phyloP scores from a whole-genome alignment of 2,797 vertebrate genomes.

The Eidolon dupreanum region DNA sequence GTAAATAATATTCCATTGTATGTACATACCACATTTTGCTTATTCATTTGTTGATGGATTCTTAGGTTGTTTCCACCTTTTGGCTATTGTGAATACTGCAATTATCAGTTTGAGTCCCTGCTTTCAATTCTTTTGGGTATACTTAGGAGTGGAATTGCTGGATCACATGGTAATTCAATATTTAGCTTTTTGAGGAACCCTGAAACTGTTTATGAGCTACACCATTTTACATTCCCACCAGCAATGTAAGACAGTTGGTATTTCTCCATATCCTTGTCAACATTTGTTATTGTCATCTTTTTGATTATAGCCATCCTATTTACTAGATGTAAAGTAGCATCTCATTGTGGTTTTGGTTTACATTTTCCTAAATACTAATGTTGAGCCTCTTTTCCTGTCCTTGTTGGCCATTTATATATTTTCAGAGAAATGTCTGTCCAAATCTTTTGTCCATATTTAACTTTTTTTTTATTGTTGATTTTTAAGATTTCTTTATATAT shows the following conservation, averaged over 20 bases:
- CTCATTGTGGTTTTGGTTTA: slow-evolving; percentile 9
- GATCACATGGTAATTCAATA: neutral
- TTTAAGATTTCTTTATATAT: slow-evolving; percentile 25
- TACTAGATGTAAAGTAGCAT: neutral
- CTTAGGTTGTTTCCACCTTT: neutral
- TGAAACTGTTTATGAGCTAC: neutral
- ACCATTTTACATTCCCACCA: neutral
- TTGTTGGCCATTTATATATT: neutral
- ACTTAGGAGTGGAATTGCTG: neutral
- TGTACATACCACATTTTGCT: neutral
- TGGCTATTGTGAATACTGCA: neutral
- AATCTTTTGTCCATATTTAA: neutral
- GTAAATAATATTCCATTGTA: neutral
- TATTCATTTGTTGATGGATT: neutral
- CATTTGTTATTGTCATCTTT: neutral
- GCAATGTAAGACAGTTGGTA: neutral
- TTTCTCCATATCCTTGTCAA: neutral
- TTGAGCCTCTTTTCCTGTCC: neutral
- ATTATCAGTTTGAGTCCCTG: neutral
- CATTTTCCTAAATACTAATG: neutral
- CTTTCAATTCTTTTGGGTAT: neutral
- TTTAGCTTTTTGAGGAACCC: neutral
- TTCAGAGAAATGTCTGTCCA: slow-evolving; percentile 2
- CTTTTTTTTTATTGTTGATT: neutral
- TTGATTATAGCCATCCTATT: neutral